Conservation (phyloP, 2,113 vertebrate genomes). For the Aphyosemion australe region DNA sequence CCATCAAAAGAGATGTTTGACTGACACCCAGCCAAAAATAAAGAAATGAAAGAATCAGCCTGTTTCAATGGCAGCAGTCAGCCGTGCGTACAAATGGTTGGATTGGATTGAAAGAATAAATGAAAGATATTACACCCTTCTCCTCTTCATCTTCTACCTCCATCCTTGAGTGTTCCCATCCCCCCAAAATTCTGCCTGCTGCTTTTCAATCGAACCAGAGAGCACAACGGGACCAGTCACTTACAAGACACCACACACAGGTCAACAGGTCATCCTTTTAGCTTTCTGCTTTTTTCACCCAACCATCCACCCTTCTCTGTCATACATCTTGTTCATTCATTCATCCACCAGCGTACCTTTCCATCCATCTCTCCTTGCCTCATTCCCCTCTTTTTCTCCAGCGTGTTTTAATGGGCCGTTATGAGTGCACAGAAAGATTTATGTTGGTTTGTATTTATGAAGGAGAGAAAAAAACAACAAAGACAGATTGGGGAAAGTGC, state of each 20-base stretch:
- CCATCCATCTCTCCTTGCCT: conserved; percentile 35
- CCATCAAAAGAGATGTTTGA: neutral
- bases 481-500: conserved; percentile 4
- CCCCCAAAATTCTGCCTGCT: conserved; percentile 26
- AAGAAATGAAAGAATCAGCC: neutral
- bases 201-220: conserved; percentile 58
- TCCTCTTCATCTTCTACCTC: conserved; percentile 34
- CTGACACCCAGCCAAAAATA: conserved; percentile 12
- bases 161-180: conserved; percentile 3
- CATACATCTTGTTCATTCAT: conserved; percentile 49
- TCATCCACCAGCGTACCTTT: conserved; percentile 38
- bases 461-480: conserved; percentile 36
- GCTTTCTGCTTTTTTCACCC: conserved; percentile 47
- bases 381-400: conserved; percentile 23
- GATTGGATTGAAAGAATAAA: conserved; percentile 26
- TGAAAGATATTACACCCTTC: conserved; percentile 10
- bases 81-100: conserved; percentile 14
- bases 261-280: conserved; percentile 71
- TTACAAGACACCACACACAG: conserved; percentile 65
- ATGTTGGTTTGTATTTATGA: conserved; percentile 56
- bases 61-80: conserved; percentile 1
- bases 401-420: conserved; percentile 48
- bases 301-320: conserved; percentile 58
- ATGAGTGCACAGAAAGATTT: conserved; percentile 56
- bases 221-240: conserved; percentile 54